Conservation (phyloP, 2,113 vertebrate genomes). For the Potamarius usumacintae region DNA sequence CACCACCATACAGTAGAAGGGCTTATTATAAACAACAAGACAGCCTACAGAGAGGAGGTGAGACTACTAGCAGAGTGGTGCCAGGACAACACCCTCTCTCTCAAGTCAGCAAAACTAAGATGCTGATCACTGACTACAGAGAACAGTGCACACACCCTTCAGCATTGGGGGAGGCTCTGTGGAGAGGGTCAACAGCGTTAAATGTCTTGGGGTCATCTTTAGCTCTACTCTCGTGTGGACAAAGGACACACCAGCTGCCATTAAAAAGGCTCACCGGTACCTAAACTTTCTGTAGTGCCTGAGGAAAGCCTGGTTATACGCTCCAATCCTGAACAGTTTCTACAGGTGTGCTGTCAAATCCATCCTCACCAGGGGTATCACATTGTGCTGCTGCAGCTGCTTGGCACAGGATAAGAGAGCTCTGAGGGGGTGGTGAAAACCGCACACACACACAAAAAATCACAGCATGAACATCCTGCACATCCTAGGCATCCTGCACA, state of each 20-base stretch:
- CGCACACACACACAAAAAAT: not conserved
- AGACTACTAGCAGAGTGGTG: not conserved
- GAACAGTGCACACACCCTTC: not conserved
- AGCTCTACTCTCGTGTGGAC: not conserved
- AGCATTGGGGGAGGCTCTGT: not conserved
- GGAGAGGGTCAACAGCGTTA: not conserved
- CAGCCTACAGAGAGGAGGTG: not conserved
- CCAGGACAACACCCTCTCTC: constrained; percentile 2
- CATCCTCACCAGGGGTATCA: not conserved
- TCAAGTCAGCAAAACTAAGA: not conserved
- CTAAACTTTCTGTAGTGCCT: not conserved
- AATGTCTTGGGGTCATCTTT: not conserved
- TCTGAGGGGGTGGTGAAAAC: not conserved
- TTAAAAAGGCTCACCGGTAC: not conserved
- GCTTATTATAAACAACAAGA: constrained; percentile 1
- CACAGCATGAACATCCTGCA: no score
- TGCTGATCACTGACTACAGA: not conserved
- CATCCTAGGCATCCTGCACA: not conserved
- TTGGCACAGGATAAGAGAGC: not conserved
- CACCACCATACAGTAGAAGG: not conserved
- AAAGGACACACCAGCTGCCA: no score
- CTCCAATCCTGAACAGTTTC: not conserved
- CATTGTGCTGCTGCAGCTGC: not conserved
- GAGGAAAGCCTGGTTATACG: not conserved
- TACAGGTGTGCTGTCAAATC: not conserved